Evolutionary conservation across 2,888 invertebrate genomes (phyloP).

Genomic region (Tanaodytes sp.): DNA sequence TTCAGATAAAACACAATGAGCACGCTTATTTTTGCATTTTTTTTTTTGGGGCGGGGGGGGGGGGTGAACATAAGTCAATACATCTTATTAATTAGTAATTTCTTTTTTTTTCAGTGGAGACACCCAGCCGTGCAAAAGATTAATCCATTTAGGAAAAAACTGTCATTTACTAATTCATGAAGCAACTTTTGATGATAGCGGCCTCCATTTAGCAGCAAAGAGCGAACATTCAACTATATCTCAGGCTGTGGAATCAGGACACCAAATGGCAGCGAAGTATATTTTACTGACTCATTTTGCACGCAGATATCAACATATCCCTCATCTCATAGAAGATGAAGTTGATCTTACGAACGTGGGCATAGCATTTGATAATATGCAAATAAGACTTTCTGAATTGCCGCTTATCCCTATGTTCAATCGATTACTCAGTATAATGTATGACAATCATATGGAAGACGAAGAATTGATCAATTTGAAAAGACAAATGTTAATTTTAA

Average conservation of each 20-base stretch:
- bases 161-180: slow-evolving; percentile 96
- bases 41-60: too few relatives aligned
- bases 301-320: slow-evolving; percentile 92
- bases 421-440: slow-evolving; percentile 73
- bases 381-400: slow-evolving; percentile 81
- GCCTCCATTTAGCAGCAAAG: slow-evolving; percentile 82
- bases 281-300: slow-evolving; percentile 96
- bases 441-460: too few relatives aligned
- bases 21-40: too few relatives aligned
- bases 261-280: slow-evolving; percentile 87
- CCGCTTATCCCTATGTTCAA: slow-evolving; percentile 83
- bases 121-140: slow-evolving; percentile 88
- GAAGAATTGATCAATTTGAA: too few relatives aligned
- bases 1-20: too few relatives aligned
- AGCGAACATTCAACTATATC: slow-evolving; percentile 92
- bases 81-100: not conserved
- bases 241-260: slow-evolving; percentile 82
- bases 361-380: slow-evolving; percentile 95
- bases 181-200: slow-evolving; percentile 96
- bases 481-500: not conserved
- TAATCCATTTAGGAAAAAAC: slow-evolving; percentile 81
- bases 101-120: slow-evolving; percentile 79
- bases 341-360: slow-evolving; percentile 78
- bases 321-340: slow-evolving; percentile 78
- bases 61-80: too few relatives aligned